Evolutionary conservation across 2,888 invertebrate genomes (phyloP).

Genomic region (Nycteola revayana): DNA sequence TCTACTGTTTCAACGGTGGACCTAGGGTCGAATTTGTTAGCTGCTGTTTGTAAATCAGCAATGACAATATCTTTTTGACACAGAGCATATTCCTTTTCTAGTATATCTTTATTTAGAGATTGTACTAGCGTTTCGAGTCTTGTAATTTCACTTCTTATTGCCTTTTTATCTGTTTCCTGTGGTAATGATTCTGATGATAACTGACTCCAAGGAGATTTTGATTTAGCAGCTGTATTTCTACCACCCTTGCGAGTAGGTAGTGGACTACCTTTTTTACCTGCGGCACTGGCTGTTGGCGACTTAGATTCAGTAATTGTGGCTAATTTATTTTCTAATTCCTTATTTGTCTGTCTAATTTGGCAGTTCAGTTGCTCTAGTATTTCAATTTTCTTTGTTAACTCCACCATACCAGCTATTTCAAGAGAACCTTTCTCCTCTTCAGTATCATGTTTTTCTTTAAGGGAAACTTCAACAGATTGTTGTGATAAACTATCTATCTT

Average conservation of each 20-base stretch:
- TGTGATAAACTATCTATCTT: slow-evolving; percentile 47
- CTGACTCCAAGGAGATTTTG: slow-evolving; percentile 73
- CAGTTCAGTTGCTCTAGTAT: slow-evolving; percentile 75
- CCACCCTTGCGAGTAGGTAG: slow-evolving; percentile 63
- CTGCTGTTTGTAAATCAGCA: slow-evolving; percentile 45
- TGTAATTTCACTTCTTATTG: slow-evolving; percentile 53
- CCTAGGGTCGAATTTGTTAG: slow-evolving; percentile 30
- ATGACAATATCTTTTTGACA: slow-evolving; percentile 73
- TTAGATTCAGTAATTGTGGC: slow-evolving; percentile 55
- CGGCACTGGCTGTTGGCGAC: slow-evolving; percentile 40
- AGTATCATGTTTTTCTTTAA: slow-evolving; percentile 57
- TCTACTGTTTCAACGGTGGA: slow-evolving; percentile 38
- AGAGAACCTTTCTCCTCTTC: slow-evolving; percentile 83
- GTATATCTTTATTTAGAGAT: slow-evolving; percentile 72
- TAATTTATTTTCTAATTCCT: slow-evolving; percentile 78
- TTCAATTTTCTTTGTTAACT: slow-evolving; percentile 75
- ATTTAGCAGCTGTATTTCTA: slow-evolving; percentile 65
- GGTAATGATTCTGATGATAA: slow-evolving; percentile 61
- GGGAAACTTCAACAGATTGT: slow-evolving; percentile 25
- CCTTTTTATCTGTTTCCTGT: slow-evolving; percentile 65
- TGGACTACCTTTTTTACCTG: slow-evolving; percentile 65
- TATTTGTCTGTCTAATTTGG: slow-evolving; percentile 76
- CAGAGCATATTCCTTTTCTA: slow-evolving; percentile 69
- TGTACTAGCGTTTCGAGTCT: slow-evolving; percentile 67
- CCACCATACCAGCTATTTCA: slow-evolving; percentile 67